Base-by-base conservation (phyloP, 2,113 vertebrate species). In the Dolichotis patagonum region DNA sequence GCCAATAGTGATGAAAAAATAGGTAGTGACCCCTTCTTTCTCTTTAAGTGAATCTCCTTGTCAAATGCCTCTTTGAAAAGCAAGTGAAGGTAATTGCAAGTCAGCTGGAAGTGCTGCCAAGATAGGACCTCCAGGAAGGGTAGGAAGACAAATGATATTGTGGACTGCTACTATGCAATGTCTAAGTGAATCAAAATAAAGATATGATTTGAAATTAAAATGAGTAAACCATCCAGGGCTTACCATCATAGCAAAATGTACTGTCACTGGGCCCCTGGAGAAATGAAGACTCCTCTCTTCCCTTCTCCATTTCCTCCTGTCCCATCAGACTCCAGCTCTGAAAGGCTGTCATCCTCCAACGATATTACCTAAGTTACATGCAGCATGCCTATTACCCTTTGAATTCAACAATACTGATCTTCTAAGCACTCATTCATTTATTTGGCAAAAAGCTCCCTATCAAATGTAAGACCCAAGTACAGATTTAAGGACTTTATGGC, bases 191-290 rank as follows among this genome's bases (percentile, higher is more conserved):
- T 56, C 75, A 67, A 71, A 97, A 54, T 28, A 62, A 93, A 95
- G 90, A 87, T 30, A 26, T 30, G 56, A 69, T 96, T 86, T 90
- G 85, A 96, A 95, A 97, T 96, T 88, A 75, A 94, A 81, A 94
- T 96, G 82, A 96, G 60, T 14, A 80, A 91, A 17, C 62, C 67
- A 54, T 78, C 77, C 90, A 71, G 65, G 17, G 52, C 60, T 67
- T 81, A n/a, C 0, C 43, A 63, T 77, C 41, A 54, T 12, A 54
- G 65, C 5, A 32, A n/a, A 95, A 88, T 71, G 38, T 58, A 62
- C 71, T 87, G 87, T 71, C 87, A 38, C 52, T 19, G 35, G 86
- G 35, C 26, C 58, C n/a, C 38, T 17, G 82, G 58, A 52, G 41
- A 71, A 20, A 83, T 26, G 49, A 75, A 56, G 69, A 63, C 6